phyloP scores from a whole-genome alignment of 2,888 invertebrate genomes.

The Aleiodes alternator region DNA sequence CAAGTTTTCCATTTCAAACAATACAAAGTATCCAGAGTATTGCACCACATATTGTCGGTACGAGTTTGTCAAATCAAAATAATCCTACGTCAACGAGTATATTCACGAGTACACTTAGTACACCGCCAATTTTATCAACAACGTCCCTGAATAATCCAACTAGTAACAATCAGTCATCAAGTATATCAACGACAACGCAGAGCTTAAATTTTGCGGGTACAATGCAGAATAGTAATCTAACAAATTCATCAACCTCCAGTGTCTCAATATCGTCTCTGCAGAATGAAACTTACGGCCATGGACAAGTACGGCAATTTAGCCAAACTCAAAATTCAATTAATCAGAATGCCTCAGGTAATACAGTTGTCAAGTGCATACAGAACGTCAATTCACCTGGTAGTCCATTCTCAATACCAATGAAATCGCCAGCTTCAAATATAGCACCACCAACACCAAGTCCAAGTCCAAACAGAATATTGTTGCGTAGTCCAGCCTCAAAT shows the following conservation, averaged over 20 bases:
- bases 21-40: constrained; percentile 73
- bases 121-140: constrained; percentile 66
- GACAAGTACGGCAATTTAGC: constrained; percentile 64
- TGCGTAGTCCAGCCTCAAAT: constrained; percentile 73
- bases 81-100: constrained; percentile 68
- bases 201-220: constrained; percentile 67
- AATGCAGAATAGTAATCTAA: constrained; percentile 68
- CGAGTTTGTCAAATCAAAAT: constrained; percentile 66
- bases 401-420: constrained; percentile 73
- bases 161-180: constrained; percentile 51
- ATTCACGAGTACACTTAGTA: constrained; percentile 69
- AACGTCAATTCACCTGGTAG: constrained; percentile 72
- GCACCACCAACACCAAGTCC: constrained; percentile 74
- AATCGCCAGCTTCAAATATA: constrained; percentile 73
- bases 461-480: constrained; percentile 71
- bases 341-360: constrained; percentile 58
- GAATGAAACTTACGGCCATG: constrained; percentile 58
- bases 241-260: constrained; percentile 8
- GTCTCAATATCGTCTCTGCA: constrained; percentile 15
- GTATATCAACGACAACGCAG: neutral
- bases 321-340: constrained; percentile 54
- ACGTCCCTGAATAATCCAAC: constrained; percentile 56
- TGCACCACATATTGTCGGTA: constrained; percentile 72
- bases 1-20: constrained; percentile 72
- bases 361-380: constrained; percentile 67